Percentiles rank a stretch among this genome's conserved stretches.
Conservation (phyloP, 2,888 invertebrate species). For the Hydriomena furcata region DNA sequence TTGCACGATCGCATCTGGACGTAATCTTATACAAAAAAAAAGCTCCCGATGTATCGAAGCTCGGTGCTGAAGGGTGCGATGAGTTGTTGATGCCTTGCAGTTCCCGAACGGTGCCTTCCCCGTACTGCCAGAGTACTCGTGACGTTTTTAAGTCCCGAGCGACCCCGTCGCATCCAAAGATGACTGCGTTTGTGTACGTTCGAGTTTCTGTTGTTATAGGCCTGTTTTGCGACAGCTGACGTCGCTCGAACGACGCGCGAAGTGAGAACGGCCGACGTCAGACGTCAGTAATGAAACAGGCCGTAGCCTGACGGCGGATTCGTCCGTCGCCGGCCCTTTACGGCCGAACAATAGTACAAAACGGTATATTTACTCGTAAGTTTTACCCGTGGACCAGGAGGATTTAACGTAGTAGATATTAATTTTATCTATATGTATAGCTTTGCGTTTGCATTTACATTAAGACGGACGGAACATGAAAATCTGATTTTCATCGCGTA, state of each 20-base stretch:
- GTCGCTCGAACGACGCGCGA: no score
- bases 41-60: no score
- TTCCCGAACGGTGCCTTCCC: conserved; percentile 44
- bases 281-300: not conserved
- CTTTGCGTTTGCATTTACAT: conserved; percentile 71
- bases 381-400: conserved; percentile 77
- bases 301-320: conserved; percentile 2
- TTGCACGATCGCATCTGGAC: no score
- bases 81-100: not conserved
- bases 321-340: conserved; percentile 3
- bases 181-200: conserved; percentile 69
- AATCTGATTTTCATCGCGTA: conserved; percentile 62
- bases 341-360: conserved; percentile 74
- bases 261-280: not conserved
- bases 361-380: conserved; percentile 72
- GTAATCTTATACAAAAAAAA: no score
- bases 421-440: conserved; percentile 74
- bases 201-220: conserved; percentile 58
- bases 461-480: conserved; percentile 60
- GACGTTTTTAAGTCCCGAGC: conserved; percentile 36
- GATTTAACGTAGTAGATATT: conserved; percentile 71
- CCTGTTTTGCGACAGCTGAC: not conserved
- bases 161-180: conserved; percentile 63
- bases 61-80: conserved; percentile 25
- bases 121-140: conserved; percentile 59